phyloP scores from a whole-genome alignment of 2,797 vertebrate genomes.

The Pangasius macronema region DNA sequence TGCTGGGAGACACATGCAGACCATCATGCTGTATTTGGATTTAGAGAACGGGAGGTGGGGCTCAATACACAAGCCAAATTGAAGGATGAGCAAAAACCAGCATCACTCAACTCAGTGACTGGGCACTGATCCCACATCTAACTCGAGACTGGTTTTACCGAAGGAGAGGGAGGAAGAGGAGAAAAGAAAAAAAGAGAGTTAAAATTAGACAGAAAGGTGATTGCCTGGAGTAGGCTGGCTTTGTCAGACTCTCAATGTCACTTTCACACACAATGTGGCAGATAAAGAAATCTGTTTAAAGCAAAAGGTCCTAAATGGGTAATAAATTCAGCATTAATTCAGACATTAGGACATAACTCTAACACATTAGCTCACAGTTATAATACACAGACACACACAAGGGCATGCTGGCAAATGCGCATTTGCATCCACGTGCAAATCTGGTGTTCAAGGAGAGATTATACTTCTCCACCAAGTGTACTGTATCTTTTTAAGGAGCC shows the following conservation, averaged over 20 bases:
- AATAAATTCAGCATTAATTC: background rate
- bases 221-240: background rate
- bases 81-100: slow-evolving; percentile 44
- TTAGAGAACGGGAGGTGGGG: slow-evolving; percentile 61
- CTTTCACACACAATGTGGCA: background rate
- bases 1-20: slow-evolving; percentile 73
- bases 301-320: background rate
- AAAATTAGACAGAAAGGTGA: too few species aligned
- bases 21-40: slow-evolving; percentile 73
- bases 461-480: background rate
- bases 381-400: too few species aligned
- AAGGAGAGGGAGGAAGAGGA: too few species aligned
- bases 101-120: slow-evolving; percentile 24
- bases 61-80: slow-evolving; percentile 31
- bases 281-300: background rate
- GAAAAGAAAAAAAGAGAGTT: too few species aligned
- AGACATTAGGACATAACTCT: background rate
- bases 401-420: background rate
- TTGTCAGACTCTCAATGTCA: background rate
- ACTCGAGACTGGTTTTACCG: too few species aligned
- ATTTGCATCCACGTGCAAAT: background rate
- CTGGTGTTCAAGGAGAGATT: background rate
- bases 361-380: background rate
- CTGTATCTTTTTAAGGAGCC: background rate
- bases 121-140: slow-evolving; percentile 29